A percentile compares a stretch with the other conserved stretches of the same genome.
Conservation (phyloP, 2,113 vertebrate genomes). For the Himantopus leucocephalus region DNA sequence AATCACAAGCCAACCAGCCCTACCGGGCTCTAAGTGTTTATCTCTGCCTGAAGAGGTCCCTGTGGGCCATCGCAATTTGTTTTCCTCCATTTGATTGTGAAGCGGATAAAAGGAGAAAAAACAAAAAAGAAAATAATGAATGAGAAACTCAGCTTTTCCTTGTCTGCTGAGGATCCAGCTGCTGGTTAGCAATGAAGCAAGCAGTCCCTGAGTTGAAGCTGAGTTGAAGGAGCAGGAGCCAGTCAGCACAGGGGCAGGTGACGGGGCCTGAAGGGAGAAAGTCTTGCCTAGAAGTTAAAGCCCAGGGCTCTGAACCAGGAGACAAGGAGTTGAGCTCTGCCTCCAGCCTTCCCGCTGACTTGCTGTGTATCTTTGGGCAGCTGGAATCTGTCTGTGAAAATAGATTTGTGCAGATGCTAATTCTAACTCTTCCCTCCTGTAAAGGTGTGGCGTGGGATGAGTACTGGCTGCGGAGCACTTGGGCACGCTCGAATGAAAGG, state of each 20-base stretch:
- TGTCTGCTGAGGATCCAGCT: background rate
- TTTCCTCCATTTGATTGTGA: background rate
- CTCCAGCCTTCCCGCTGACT: constrained; percentile 7
- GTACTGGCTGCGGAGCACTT: background rate
- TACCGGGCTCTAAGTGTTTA: background rate
- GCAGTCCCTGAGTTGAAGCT: background rate
- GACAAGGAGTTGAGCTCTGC: background rate
- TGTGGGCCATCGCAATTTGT: background rate
- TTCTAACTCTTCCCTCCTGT: background rate
- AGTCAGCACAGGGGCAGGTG: background rate
- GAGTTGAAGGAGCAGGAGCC: background rate
- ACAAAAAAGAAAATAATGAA: background rate
- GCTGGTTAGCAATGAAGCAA: background rate
- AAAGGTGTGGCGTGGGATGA: background rate
- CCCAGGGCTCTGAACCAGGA: constrained; percentile 1
- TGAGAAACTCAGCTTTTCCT: background rate
- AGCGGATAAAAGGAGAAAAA: background rate
- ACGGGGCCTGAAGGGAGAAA: background rate
- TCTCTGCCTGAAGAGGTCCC: background rate
- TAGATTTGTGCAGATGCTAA: background rate
- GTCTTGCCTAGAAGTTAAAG: background rate
- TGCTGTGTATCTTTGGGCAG: background rate
- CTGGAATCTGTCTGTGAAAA: constrained; percentile 14
- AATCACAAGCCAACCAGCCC: background rate
- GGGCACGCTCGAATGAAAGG: background rate